Base-by-base conservation (phyloP, 2,797 vertebrate genomes). In the Pipistrellus pipistrellus region DNA sequence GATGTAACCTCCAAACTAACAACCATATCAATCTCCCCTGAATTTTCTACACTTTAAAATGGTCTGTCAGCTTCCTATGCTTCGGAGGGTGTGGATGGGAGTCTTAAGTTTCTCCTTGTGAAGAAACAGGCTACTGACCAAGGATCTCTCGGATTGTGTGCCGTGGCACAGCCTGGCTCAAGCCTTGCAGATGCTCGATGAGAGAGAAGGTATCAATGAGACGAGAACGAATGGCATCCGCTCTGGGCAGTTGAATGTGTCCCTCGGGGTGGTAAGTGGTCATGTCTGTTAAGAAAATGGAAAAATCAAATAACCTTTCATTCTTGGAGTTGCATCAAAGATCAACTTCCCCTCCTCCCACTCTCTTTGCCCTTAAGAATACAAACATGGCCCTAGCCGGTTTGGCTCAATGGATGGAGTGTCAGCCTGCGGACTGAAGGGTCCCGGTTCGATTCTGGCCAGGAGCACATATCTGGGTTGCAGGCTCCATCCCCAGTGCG, bases 121-220 rank as follows among this genome's bases (percentile, higher is more conserved):
- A 75, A 66, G 30, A 91, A 88, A 85, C 8, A 72, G 38, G 41
- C 27, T 66, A 62, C 94, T 93, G 59, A 98, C 97, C 97, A 69
- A 97, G 46, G 87, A 98, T 95, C 59, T 98, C 97, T 18, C 25
- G 90, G 30, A 97, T 64, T 8, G 96, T 97, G 82, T 98, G 97
- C 11, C 97, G 95, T 3, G 98, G 98, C 44, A 97, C 95, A 5
- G 95, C 97, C 59, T 97, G 97, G 72, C 93, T 96, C 27, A 97
- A 94, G 78, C 97, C 97, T 86, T 91, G 85, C 35, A 98, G 78
- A 82, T 93, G 95, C 53, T 98, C 97, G 1, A 98, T 96, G 80
- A 97, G 89, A 84, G 97, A 98, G 68, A 98, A 98, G 12, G 93
- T 97, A n/a, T 98, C 97, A 44, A 98, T 97, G 59, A 97, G 88